Evolutionary conservation across 2,797 vertebrate species (phyloP).

Genomic region (Molossus molossus): DNA sequence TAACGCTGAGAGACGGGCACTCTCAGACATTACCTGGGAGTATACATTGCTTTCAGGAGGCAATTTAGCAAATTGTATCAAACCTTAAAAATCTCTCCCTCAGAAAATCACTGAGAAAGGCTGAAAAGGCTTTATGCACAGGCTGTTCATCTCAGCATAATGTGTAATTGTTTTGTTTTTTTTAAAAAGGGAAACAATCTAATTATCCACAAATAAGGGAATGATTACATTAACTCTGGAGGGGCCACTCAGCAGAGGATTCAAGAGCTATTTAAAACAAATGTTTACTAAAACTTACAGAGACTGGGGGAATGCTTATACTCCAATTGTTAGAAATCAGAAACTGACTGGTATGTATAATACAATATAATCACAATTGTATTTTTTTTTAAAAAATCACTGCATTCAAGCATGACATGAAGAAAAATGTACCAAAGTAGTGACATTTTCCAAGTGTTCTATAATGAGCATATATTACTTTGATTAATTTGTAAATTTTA

Average conservation of each 20-base stretch:
- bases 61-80: slow-evolving; percentile 73
- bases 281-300: slow-evolving; percentile 17
- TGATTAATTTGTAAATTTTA: slow-evolving; percentile 18
- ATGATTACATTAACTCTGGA: slow-evolving; percentile 59
- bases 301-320: background rate
- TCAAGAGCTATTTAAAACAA: slow-evolving; percentile 68
- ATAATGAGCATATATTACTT: background rate
- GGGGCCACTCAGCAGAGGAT: background rate
- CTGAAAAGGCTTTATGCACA: background rate
- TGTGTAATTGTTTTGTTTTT: slow-evolving; percentile 18
- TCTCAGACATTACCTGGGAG: background rate
- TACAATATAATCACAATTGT: background rate
- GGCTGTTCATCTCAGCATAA: slow-evolving; percentile 25
- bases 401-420: background rate
- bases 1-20: background rate
- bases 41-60: slow-evolving; percentile 58
- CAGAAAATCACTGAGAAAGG: slow-evolving; percentile 59
- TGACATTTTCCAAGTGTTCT: background rate
- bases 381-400: slow-evolving; percentile 29
- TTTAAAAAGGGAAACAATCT: slow-evolving; percentile 37
- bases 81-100: slow-evolving; percentile 65
- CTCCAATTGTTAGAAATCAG: background rate
- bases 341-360: background rate
- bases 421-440: background rate
- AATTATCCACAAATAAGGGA: slow-evolving; percentile 62